Evolutionary conservation across 2,888 invertebrate species (phyloP).

Genomic region (Ochropleura plecta): DNA sequence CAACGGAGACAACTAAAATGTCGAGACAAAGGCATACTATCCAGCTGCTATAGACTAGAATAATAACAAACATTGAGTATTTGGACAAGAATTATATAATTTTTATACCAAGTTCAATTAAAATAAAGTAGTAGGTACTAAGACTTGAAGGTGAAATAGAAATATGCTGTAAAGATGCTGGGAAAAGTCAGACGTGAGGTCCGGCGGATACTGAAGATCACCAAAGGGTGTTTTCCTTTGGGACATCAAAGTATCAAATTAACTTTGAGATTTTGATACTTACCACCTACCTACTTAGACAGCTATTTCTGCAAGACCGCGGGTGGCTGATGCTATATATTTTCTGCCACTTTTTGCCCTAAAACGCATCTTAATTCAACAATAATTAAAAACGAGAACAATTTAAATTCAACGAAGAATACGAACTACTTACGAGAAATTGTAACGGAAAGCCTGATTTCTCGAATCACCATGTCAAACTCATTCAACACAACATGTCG

Average conservation of each 20-base stretch:
- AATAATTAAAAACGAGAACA: background rate
- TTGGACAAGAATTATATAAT: background rate
- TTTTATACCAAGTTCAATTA: background rate
- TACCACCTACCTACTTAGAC: background rate
- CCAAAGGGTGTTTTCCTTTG: background rate
- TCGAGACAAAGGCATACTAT: slow-evolving; percentile 37
- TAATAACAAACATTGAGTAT: background rate
- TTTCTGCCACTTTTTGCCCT: background rate
- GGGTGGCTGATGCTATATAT: background rate
- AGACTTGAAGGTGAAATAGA: too few relatives aligned
- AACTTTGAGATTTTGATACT: too few relatives aligned
- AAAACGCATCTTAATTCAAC: background rate
- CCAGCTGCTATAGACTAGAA: slow-evolving; percentile 12
- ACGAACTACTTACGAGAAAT: background rate
- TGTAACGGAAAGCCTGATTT: slow-evolving; percentile 33
- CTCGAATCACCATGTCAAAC: slow-evolving; percentile 33
- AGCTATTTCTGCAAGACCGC: background rate
- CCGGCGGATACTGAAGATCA: background rate
- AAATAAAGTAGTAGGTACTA: background rate
- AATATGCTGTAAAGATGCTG: background rate
- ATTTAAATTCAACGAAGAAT: background rate
- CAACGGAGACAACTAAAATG: slow-evolving; percentile 45
- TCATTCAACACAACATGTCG: slow-evolving; percentile 25
- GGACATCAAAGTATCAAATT: background rate
- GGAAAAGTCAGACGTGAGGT: background rate